Evolutionary conservation across 1,140 invertebrate genomes (phyloP), one percentile per base, ranked within the genome.

Genomic region (Brachionus koreanus): DNA sequence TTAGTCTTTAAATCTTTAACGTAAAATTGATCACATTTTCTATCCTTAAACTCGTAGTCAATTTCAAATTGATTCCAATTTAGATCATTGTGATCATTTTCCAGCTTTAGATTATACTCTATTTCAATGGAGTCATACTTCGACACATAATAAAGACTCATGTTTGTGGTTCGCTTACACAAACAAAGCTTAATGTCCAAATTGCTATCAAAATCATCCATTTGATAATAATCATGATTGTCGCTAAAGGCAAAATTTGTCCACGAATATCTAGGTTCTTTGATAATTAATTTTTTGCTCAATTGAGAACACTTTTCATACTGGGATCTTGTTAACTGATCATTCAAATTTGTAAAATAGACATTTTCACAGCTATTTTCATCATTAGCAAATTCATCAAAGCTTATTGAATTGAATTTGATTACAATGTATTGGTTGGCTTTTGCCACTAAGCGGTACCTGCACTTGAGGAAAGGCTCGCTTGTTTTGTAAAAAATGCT

Each of bases 81-180:
- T 19, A 43, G 35, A 65, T 65, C 69, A 46, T 74, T 57, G 1
- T 2, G 12, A 43, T 65, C 61, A 39, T 69, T 69, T 16, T 69
- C 65, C 23, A 79, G 23, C 12, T 52, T 13, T 7, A 79, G 9
- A 43, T 33, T 19, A 16, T 79, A 79, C 35, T 61, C 76, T n/a
- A 79, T 61, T 43, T 79, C 76, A 79, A 79, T 57, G 6, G 76
- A 57, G 37, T 79, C 76, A 63, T 61, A 79, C 16, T 65, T 79
- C 3, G 76, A 74, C 37, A 74, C 69, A 74, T 74, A 74, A 61
- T 79, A 79, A 19, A 65, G 29, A 12, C 25, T 61, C 49, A 79
- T 63, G 35, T 65, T 61, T 16, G 16, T 35, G 16, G 52, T 79
- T 33, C 5, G 10, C n/a, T 79, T 61, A 43, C 76, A 79, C 7